Percentiles rank a stretch among this genome's conserved stretches.
These are phyloP conservation scores for Paracentrotus lividus DNA, from an alignment of 53 echinoderm and acorn worm species.

Conservation along the genomic window DNA sequence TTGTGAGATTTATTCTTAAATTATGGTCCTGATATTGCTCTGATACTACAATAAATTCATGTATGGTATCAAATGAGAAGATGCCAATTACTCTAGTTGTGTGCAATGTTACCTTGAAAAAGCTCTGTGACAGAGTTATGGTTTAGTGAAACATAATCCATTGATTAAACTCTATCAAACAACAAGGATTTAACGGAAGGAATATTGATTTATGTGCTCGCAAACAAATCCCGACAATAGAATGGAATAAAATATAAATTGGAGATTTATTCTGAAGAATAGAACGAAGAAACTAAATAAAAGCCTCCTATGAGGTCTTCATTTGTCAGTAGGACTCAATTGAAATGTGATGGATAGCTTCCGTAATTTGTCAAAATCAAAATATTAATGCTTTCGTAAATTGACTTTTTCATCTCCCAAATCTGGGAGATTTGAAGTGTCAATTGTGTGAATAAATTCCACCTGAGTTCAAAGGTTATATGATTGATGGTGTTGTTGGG, in stretches of 20 bases:
- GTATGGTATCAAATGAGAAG: neutral
- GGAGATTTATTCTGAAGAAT: neutral
- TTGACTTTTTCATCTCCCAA: conserved; percentile 29
- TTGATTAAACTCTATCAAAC: neutral
- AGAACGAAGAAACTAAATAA: neutral
- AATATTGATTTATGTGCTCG: neutral
- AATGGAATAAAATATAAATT: neutral
- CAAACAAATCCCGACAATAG: neutral
- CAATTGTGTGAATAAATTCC: neutral
- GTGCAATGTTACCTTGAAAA: neutral
- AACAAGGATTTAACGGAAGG: neutral
- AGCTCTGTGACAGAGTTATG: neutral
- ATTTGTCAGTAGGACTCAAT: conserved; percentile 1
- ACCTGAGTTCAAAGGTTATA: neutral
- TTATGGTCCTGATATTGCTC: neutral
- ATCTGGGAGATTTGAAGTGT: conserved; percentile 3
- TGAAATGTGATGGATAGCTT: conserved; percentile 15
- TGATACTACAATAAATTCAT: neutral
- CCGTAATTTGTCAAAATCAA: conserved; percentile 57
- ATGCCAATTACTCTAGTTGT: neutral
- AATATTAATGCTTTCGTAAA: conserved; percentile 36
- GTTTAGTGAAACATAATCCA: conserved; percentile 17
- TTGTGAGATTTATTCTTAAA: neutral
- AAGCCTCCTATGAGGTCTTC: neutral
- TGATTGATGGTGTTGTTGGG: conserved; percentile 28